phyloP scores from a whole-genome alignment of 2,888 invertebrate genomes.

The Nineta flava region DNA sequence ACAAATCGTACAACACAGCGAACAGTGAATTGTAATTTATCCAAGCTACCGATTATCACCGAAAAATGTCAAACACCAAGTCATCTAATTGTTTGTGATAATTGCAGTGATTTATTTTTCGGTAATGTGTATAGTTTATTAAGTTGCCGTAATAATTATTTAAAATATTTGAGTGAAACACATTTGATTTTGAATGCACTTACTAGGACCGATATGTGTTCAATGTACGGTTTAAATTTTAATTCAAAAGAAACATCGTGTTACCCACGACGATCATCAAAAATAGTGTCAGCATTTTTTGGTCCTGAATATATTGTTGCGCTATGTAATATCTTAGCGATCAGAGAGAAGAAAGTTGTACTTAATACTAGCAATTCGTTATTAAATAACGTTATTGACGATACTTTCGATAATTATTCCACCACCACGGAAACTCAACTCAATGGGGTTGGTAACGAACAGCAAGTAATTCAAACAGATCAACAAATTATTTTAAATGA shows the following conservation, averaged over 20 bases:
- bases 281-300: conserved; percentile 46
- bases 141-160: conserved; percentile 47
- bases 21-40: conserved; percentile 2
- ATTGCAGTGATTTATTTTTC: conserved; percentile 55
- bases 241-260: conserved; percentile 37
- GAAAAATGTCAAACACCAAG: conserved; percentile 54
- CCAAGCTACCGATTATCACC: neutral
- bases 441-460: neutral
- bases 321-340: conserved; percentile 59
- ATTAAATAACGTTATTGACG: conserved; percentile 1
- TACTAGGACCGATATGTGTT: conserved; percentile 41
- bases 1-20: conserved; percentile 38
- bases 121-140: conserved; percentile 56
- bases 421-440: neutral
- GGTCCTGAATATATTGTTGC: conserved; percentile 55
- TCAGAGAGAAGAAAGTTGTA: conserved; percentile 47
- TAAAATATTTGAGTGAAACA: conserved; percentile 42
- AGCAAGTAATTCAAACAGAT: neutral
- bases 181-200: conserved; percentile 44
- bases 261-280: conserved; percentile 32
- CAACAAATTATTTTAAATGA: neutral
- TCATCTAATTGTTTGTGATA: conserved; percentile 55
- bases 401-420: neutral
- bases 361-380: conserved; percentile 38
- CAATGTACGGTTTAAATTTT: conserved; percentile 43